These are phyloP conservation scores for Pseudopodoces humilis DNA, from an alignment of 2,113 vertebrate species.

Conservation along the genomic window DNA sequence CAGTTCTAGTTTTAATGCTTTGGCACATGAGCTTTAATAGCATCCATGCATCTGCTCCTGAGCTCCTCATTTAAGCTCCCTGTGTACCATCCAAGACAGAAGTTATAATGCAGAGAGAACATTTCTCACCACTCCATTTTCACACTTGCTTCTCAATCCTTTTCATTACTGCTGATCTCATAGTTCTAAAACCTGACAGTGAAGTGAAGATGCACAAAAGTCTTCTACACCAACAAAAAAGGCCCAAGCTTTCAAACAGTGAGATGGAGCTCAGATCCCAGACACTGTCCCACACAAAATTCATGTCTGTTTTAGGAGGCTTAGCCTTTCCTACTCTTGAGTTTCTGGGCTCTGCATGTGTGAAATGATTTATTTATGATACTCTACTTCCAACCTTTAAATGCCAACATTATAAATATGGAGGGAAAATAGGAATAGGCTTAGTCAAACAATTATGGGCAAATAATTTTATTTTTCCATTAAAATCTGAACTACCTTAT, in stretches of 20 bases:
- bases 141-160: background rate
- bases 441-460: background rate
- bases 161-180: background rate
- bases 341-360: background rate
- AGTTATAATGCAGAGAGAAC: background rate
- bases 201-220: background rate
- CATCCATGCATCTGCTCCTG: slow-evolving; percentile 47
- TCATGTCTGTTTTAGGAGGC: background rate
- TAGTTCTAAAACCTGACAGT: background rate
- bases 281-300: background rate
- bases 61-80: background rate
- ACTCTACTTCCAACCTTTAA: background rate
- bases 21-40: slow-evolving; percentile 35
- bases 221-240: background rate
- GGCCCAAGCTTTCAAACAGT: background rate
- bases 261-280: background rate
- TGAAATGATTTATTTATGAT: background rate
- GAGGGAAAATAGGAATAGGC: background rate
- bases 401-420: background rate
- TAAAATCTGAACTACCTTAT: slow-evolving; percentile 16
- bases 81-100: background rate
- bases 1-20: slow-evolving; percentile 29
- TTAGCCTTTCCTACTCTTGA: background rate
- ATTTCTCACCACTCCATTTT: background rate
- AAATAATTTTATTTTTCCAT: slow-evolving; percentile 23